Base-by-base conservation (phyloP, 2,888 invertebrate species). In the Troilus luridus region DNA sequence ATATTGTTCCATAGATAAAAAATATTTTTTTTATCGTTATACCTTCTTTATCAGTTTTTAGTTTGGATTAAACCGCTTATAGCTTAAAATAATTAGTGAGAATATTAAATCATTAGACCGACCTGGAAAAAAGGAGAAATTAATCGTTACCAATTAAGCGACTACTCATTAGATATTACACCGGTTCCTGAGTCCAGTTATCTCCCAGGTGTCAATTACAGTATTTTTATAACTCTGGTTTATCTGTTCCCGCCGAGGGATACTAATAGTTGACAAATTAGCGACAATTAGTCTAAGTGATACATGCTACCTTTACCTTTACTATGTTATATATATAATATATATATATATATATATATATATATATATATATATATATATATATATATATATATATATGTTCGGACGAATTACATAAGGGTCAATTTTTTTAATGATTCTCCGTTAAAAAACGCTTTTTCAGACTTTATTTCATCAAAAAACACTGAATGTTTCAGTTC, bases 351-450 rank as follows among this genome's bases (percentile, higher is more conserved):
- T 85, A 54, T 85, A 85, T 85, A 85, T 54, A 85, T 85, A 85
- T 85, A 85, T 85, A 85, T 85, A 85, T 85, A 85, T 85, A 85
- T 85, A 85, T 85, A 85, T 85, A 85, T 85, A 85, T 85, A 85
- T 85, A 85, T 85, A 85, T 19, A 85, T 85, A 8, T 24, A 7
- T 24, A 59, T 6, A 59, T 6, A 59, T 59, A 59, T 59, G 14
- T n/a, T n/a, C n/a, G n/a, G n/a, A n/a, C n/a, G n/a, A n/a, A n/a
- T n/a, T n/a, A n/a, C n/a, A n/a, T n/a, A n/a, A n/a, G n/a, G n/a
- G n/a, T n/a, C n/a, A n/a, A n/a, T n/a, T n/a, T n/a, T n/a, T n/a
- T n/a, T n/a, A n/a, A n/a, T n/a, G n/a, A n/a, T n/a, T n/a, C n/a
- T n/a, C n/a, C n/a, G n/a, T n/a, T n/a, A n/a, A n/a, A n/a, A n/a